Percentiles rank a stretch among this genome's conserved stretches.
These are phyloP conservation scores for Megaustenia siamemsis DNA, from an alignment of 2,888 invertebrate genomes.

Conservation along the genomic window DNA sequence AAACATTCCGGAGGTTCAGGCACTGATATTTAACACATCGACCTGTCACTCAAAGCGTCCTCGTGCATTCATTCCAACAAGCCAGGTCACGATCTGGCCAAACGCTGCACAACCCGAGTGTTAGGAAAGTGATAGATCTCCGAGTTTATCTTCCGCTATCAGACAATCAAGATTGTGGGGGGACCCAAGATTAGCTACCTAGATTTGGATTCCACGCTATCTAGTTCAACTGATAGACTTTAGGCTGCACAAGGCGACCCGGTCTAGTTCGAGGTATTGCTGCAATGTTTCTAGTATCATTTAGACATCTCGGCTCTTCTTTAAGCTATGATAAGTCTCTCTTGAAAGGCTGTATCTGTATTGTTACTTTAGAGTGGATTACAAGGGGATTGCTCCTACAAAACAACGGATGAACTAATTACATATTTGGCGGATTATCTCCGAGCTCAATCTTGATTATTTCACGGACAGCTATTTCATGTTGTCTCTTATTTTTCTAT, in stretches of 20 bases:
- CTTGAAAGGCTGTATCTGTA: not conserved
- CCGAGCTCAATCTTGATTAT: too few relatives aligned
- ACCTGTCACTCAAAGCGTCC: too few relatives aligned
- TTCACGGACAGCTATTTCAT: too few relatives aligned
- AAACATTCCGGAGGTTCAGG: too few relatives aligned
- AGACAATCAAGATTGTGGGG: not conserved
- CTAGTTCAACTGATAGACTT: not conserved
- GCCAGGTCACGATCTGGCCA: not conserved
- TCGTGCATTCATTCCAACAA: not conserved
- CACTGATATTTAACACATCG: too few relatives aligned
- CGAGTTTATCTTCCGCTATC: not conserved
- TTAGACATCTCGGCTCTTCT: not conserved
- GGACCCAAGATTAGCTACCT: not conserved
- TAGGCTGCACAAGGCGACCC: not conserved
- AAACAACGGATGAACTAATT: too few relatives aligned
- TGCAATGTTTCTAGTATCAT: not conserved
- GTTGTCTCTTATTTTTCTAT: too few relatives aligned
- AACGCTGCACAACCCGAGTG: not conserved
- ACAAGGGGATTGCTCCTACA: too few relatives aligned
- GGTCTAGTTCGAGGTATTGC: not conserved
- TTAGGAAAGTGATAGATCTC: not conserved
- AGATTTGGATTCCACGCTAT: too few relatives aligned
- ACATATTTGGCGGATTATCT: too few relatives aligned
- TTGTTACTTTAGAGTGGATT: not conserved
- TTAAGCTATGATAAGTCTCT: not conserved